These are phyloP conservation scores for Hemichromis elongatus DNA, from an alignment of 2,113 vertebrate genomes.

Conservation along the genomic window DNA sequence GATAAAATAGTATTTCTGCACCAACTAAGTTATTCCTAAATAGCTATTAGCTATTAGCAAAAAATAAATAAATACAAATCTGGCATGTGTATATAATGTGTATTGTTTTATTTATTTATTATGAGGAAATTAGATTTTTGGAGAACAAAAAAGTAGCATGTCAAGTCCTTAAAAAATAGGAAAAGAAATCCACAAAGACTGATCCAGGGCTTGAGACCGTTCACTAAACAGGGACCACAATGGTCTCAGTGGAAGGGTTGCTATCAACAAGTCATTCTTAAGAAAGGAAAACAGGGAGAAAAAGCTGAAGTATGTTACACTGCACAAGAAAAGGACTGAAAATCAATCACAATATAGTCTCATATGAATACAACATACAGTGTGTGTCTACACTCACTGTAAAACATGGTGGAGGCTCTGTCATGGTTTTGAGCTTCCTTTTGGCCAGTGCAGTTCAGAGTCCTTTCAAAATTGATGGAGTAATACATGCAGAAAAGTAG, in stretches of 20 bases:
- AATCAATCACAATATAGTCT: neutral
- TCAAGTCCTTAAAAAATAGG: neutral
- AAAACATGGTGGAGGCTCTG: neutral
- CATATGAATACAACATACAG: neutral
- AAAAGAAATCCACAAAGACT: neutral
- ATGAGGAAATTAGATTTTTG: neutral
- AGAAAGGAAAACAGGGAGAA: neutral
- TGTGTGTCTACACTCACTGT: neutral
- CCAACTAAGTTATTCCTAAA: neutral
- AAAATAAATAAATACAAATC: no score
- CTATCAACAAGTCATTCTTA: neutral
- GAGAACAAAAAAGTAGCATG: neutral
- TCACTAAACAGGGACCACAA: neutral
- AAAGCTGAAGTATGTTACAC: neutral
- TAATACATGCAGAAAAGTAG: neutral
- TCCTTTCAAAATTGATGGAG: neutral
- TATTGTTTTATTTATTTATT: neutral
- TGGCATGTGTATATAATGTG: neutral
- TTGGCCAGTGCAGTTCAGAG: rapidly evolving
- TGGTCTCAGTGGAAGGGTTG: neutral
- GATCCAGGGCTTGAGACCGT: neutral
- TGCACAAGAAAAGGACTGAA: neutral
- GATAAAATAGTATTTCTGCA: neutral
- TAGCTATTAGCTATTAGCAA: neutral
- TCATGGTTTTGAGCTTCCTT: neutral